Evolutionary conservation across 1,140 invertebrate species (phyloP), one percentile per base, ranked within the genome.

Genomic region (Tenebrio molitor): DNA sequence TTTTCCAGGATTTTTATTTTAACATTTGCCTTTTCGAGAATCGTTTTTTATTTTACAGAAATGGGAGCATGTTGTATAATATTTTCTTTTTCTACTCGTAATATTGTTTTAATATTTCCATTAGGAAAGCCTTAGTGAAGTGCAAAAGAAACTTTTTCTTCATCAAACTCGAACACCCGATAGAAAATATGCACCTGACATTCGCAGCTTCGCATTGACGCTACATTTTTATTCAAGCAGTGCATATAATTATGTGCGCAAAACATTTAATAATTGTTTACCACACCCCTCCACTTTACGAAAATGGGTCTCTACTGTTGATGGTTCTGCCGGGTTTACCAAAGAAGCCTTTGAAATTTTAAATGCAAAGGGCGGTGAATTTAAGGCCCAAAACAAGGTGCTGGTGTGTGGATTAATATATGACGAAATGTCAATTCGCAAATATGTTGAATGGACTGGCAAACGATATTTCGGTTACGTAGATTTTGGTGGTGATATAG

Each of bases 241-340:
- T 14, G 78, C 77, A 4, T 82, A 81, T 53, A 67, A 71, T 23
- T 73, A 73, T 44, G 66, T 69, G 4, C 34, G n/a, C n/a, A n/a
- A n/a, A n/a, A n/a, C n/a, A n/a, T n/a, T n/a, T n/a, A n/a, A n/a
- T n/a, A n/a, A n/a, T 25, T 74, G 62, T 53, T 62, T 80, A 8
- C 77, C 79, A 5, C 77, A 83, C 69, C 74, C 76, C 14, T 74
- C 73, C 53, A 82, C 81, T 1, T 17, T 82, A 14, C 6, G 4
- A 0, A 80, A 78, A 50, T 83, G 79, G 81, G 81, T 79, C 70
- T 4, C 2, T 10, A 66, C 70, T 64, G 69, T 83, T n/a, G 71
- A 80, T 46, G 77, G 76, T 2, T 63, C 75, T 33, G 77, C 78
- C 5, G 78, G 80, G 10, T 81, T 79, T 69, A 75, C 76, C n/a